Percentiles rank a stretch among this genome's conserved stretches.
These are phyloP conservation scores for Falcunculus frontatus DNA, from an alignment of 2,113 vertebrate genomes.

Conservation along the genomic window DNA sequence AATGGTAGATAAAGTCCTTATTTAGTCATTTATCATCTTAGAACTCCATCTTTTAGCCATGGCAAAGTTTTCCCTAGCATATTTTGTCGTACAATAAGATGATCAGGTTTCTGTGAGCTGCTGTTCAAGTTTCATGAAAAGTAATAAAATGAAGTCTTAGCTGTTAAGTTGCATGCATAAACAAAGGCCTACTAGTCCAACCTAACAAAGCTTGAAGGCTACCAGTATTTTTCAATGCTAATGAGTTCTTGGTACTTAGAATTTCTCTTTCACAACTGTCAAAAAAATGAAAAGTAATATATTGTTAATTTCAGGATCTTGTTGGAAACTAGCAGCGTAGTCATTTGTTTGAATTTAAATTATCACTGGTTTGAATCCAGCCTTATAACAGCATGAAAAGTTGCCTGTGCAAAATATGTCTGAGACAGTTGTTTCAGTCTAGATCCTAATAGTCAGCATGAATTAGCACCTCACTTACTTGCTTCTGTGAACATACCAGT, in stretches of 20 bases:
- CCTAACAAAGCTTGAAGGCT: background rate
- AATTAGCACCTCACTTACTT: background rate
- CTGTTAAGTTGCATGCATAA: background rate
- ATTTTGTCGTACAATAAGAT: background rate
- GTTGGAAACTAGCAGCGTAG: background rate
- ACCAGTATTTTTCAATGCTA: background rate
- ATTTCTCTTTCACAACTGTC: background rate
- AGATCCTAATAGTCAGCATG: background rate
- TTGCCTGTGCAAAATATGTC: background rate
- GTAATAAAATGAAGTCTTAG: background rate
- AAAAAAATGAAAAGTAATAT: background rate
- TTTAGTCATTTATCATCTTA: background rate
- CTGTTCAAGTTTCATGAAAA: background rate
- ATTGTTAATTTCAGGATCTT: background rate
- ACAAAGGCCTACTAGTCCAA: background rate
- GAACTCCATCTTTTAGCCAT: background rate
- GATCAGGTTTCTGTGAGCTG: background rate
- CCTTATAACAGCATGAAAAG: background rate
- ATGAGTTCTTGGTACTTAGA: background rate
- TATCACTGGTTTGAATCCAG: background rate
- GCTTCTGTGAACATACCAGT: background rate
- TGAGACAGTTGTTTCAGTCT: background rate
- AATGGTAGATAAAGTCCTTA: background rate
- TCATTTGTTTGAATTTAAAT: background rate
- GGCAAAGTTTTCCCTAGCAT: background rate